Conservation (phyloP, 2,888 invertebrate species). For the Heteromurus nitidus region DNA sequence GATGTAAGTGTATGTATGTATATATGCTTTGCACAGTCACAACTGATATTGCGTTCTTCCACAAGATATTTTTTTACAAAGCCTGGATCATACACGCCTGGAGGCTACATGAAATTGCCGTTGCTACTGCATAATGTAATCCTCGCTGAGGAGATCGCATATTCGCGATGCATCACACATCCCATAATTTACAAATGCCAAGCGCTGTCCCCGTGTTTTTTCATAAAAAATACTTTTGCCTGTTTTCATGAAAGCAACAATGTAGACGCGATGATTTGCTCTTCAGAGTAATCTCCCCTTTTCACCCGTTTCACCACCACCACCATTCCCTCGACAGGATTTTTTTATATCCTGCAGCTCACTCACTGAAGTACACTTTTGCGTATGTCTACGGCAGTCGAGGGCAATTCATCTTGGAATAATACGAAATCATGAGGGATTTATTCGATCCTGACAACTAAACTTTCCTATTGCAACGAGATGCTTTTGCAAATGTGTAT, state of each 20-base stretch:
- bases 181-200: conserved; percentile 16
- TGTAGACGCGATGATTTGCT: conserved; percentile 18
- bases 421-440: conserved; percentile 31
- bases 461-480: neutral
- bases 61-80: conserved; percentile 51
- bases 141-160: neutral
- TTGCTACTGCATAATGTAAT: conserved; percentile 22
- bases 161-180: conserved; percentile 19
- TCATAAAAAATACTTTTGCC: neutral
- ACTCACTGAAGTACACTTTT: neutral
- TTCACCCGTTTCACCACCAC: conserved; percentile 52
- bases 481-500: no score
- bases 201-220: neutral
- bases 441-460: neutral
- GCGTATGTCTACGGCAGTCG: neutral
- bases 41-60: no score
- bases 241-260: conserved; percentile 13
- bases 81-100: conserved; percentile 52
- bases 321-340: no score
- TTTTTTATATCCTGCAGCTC: neutral
- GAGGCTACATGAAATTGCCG: conserved; percentile 51
- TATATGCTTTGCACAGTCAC: neutral
- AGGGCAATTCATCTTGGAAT: conserved; percentile 28
- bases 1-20: neutral
- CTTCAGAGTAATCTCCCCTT: conserved; percentile 25